Conservation (phyloP, 1,140 invertebrate genomes). For the Pseudomyrmex pallidus region DNA sequence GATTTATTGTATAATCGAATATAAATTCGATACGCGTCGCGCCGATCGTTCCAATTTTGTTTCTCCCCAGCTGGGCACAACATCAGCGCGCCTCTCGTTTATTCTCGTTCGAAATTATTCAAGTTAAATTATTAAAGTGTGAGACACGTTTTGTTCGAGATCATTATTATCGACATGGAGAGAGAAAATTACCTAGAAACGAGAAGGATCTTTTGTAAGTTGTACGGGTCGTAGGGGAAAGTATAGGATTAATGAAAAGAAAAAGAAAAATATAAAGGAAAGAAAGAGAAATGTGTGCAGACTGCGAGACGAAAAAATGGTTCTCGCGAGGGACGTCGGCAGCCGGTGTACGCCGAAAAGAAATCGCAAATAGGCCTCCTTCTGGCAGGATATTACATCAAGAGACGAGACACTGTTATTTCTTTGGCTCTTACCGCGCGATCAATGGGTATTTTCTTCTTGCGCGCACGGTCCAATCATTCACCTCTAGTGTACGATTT, state of each 20-base stretch:
- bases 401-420: slow-evolving; percentile 61
- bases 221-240: not conserved
- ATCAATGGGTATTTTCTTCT: slow-evolving; percentile 75
- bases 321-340: not conserved
- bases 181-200: not conserved
- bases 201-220: slow-evolving; percentile 16
- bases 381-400: slow-evolving; percentile 76
- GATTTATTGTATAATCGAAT: slow-evolving; percentile 29
- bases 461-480: slow-evolving; percentile 32
- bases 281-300: not conserved
- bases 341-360: not conserved
- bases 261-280: not conserved
- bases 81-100: not conserved
- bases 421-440: slow-evolving; percentile 67
- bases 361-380: slow-evolving; percentile 68
- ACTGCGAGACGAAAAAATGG: not conserved
- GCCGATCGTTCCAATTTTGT: not conserved
- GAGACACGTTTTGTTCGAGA: not conserved
- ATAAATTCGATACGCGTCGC: not conserved
- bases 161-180: slow-evolving; percentile 1
- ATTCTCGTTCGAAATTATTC: not conserved
- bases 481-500: slow-evolving; percentile 11
- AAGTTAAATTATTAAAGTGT: no score
- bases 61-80: not conserved
- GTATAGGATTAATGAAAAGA: not conserved